These are phyloP conservation scores for Triplophysa rosa DNA, from an alignment of 2,113 vertebrate genomes.

Conservation along the genomic window DNA sequence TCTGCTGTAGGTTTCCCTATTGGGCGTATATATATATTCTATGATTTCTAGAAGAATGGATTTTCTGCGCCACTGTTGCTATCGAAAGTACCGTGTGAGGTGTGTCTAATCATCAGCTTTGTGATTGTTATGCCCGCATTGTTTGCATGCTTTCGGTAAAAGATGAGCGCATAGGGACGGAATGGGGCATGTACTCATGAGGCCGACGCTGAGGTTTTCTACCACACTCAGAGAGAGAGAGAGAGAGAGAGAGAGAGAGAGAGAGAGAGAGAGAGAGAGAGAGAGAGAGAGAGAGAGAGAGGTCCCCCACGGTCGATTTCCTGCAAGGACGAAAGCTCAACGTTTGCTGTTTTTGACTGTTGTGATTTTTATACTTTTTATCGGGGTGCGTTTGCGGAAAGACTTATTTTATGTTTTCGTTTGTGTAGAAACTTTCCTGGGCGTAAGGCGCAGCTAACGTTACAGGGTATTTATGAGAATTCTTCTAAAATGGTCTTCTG, in stretches of 20 bases:
- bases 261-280: background rate
- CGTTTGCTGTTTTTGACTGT: background rate
- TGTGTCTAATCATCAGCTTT: slow-evolving; percentile 4
- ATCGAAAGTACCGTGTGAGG: slow-evolving; percentile 1
- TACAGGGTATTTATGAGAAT: too few species aligned
- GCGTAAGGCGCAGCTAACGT: background rate
- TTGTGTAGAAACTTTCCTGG: background rate
- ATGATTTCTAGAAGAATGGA: background rate
- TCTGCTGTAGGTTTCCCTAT: background rate
- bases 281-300: slow-evolving; percentile 10
- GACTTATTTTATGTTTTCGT: background rate
- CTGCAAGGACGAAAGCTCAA: background rate
- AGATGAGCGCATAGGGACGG: slow-evolving; percentile 3
- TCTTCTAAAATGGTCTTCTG: too few species aligned
- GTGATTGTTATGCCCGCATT: slow-evolving; percentile 21
- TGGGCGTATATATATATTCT: background rate
- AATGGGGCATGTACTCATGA: slow-evolving; percentile 7
- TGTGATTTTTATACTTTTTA: background rate
- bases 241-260: background rate
- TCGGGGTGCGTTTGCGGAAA: background rate
- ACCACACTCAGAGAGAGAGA: background rate
- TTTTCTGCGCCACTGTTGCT: background rate
- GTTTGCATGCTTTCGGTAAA: slow-evolving; percentile 30
- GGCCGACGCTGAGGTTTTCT: background rate
- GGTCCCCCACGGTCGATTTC: background rate